These are phyloP conservation scores for Drosophila subsilvestris DNA, from an alignment of 2,888 invertebrate genomes.

Conservation along the genomic window DNA sequence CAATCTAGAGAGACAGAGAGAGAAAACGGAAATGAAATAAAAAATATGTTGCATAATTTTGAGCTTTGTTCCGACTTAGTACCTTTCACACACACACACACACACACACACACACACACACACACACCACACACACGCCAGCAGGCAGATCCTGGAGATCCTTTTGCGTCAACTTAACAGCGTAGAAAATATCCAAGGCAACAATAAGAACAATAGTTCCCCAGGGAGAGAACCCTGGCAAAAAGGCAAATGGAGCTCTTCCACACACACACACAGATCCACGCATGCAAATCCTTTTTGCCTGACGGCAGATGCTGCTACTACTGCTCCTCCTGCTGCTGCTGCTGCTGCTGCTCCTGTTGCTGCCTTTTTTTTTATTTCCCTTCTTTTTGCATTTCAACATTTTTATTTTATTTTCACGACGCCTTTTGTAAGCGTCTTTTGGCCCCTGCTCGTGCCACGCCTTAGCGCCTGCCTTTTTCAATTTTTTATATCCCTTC, in stretches of 20 bases:
- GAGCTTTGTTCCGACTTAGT: conserved; percentile 81
- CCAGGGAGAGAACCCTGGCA: conserved; percentile 67
- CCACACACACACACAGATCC: conserved; percentile 33
- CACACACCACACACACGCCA: conserved; percentile 23
- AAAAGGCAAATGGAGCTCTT: conserved; percentile 70
- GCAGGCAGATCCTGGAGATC: conserved; percentile 73
- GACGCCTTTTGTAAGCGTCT: conserved; percentile 76
- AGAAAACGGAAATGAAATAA: conserved; percentile 67
- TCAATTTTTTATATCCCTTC: conserved; percentile 59
- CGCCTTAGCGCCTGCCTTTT: conserved; percentile 61
- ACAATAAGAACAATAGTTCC: conserved; percentile 82
- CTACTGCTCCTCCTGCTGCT: conserved; percentile 24
- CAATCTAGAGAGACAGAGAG: conserved; percentile 13
- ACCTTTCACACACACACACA: conserved; percentile 75
- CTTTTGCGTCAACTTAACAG: conserved; percentile 80
- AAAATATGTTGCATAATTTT: conserved; percentile 81
- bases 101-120: conserved; percentile 35
- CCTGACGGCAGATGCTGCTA: conserved; percentile 66
- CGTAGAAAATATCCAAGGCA: conserved; percentile 77
- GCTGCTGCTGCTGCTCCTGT: conserved; percentile 39
- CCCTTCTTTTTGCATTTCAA: conserved; percentile 59
- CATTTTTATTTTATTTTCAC: conserved; percentile 75
- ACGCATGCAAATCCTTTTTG: conserved; percentile 70
- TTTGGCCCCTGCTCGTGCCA: conserved; percentile 58
- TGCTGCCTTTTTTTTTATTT: conserved; percentile 29